Evolutionary conservation across 2,113 vertebrate species (phyloP).

Genomic region (Myiozetetes cayanensis): DNA sequence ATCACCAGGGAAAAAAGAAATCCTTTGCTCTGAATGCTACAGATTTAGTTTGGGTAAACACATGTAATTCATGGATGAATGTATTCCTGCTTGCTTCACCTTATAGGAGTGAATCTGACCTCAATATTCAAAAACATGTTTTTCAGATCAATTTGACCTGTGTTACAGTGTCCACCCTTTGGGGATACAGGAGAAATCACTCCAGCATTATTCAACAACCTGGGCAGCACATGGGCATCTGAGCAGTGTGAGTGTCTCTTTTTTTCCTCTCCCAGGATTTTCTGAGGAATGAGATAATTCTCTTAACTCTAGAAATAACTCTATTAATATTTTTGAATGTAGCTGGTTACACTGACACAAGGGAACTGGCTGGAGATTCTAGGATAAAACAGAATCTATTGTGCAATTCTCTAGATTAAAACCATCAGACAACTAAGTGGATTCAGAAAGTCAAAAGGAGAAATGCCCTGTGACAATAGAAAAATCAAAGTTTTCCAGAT

Average conservation of each 20-base stretch:
- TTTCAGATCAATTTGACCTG: not conserved
- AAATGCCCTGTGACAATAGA: constrained; percentile 35
- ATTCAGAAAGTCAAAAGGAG: constrained; percentile 45
- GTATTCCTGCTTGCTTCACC: not conserved
- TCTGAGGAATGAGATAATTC: constrained; percentile 34
- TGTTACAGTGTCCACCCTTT: not conserved
- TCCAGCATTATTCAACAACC: constrained; percentile 11
- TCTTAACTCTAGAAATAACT: constrained; percentile 46
- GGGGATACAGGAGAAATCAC: not conserved
- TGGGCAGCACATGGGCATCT: not conserved
- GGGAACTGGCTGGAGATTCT: constrained; percentile 23
- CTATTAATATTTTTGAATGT: constrained; percentile 35
- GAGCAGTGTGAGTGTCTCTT: not conserved
- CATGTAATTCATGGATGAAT: not conserved
- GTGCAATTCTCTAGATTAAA: constrained; percentile 25
- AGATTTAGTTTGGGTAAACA: not conserved
- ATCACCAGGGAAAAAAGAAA: not conserved
- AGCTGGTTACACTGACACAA: constrained; percentile 22
- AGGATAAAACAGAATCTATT: not conserved
- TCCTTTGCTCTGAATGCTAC: not conserved
- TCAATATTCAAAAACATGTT: not conserved
- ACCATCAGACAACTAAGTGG: not conserved
- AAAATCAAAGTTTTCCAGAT: constrained; percentile 31
- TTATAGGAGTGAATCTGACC: not conserved
- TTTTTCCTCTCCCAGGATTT: not conserved